Evolutionary conservation across 2,888 invertebrate species (phyloP).

Genomic region (Craniophora ligustri): DNA sequence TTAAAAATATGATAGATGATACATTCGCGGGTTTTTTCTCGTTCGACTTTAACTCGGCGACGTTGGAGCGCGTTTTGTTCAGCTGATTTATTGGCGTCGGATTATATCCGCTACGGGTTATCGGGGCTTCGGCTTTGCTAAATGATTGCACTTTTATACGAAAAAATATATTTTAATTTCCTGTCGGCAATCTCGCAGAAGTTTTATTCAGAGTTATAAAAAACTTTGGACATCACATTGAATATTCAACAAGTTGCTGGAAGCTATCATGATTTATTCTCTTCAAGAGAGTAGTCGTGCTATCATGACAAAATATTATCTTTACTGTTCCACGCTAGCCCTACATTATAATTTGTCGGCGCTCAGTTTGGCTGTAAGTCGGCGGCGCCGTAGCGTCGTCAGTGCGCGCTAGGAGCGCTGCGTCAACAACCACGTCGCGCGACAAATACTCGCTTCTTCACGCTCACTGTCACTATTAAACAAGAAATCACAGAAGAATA

Average conservation of each 20-base stretch:
- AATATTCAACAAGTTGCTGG: slow-evolving; percentile 17
- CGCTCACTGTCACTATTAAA: background rate
- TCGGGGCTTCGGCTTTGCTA: slow-evolving; percentile 23
- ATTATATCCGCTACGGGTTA: slow-evolving; percentile 32
- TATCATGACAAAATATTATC: background rate
- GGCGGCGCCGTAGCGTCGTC: background rate
- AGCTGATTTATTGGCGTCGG: slow-evolving; percentile 44
- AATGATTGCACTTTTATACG: slow-evolving; percentile 28
- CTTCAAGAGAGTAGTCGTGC: background rate
- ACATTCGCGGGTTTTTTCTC: slow-evolving; percentile 44
- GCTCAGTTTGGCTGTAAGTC: no score
- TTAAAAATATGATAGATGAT: slow-evolving; percentile 70
- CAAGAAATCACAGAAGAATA: background rate
- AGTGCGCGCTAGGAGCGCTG: background rate
- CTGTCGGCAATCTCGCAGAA: background rate
- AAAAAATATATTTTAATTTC: slow-evolving; percentile 19
- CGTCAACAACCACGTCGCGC: background rate
- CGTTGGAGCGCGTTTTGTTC: slow-evolving; percentile 20
- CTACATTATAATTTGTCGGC: background rate
- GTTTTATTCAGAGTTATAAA: background rate
- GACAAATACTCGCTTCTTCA: no score
- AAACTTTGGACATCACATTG: slow-evolving; percentile 1
- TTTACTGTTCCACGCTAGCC: background rate
- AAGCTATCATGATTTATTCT: background rate
- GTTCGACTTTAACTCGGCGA: slow-evolving; percentile 23